phyloP scores from a whole-genome alignment of 2,797 vertebrate species.

The Acanthis flammea region DNA sequence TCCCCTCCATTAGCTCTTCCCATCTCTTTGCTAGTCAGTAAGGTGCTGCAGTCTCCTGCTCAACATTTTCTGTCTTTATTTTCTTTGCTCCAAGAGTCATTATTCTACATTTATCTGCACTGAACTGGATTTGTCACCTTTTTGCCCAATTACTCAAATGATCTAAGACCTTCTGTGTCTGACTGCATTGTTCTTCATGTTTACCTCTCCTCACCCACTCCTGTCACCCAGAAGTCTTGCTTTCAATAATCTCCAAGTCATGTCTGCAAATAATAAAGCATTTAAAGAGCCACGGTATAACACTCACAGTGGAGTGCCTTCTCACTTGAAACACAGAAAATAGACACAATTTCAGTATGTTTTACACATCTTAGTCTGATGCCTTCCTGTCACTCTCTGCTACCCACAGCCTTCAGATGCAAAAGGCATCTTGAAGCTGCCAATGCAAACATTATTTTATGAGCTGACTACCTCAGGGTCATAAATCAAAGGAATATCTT shows the following conservation, averaged over 20 bases:
- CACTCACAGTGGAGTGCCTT: constrained; percentile 18
- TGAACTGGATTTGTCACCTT: constrained; percentile 40
- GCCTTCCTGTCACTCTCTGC: constrained; percentile 9
- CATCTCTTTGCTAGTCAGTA: not conserved
- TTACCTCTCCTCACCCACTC: constrained; percentile 26
- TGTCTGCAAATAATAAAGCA: constrained; percentile 33
- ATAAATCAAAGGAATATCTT: constrained; percentile 38
- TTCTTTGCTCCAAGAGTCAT: constrained; percentile 3
- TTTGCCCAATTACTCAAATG: constrained; percentile 52
- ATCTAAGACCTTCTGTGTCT: constrained; percentile 53
- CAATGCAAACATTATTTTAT: constrained; percentile 18
- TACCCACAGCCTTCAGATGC: constrained; percentile 25
- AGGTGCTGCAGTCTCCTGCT: not conserved
- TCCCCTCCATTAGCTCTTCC: not conserved
- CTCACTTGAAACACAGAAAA: not conserved
- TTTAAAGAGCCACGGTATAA: not conserved
- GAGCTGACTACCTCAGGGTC: not conserved
- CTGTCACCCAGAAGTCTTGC: not conserved
- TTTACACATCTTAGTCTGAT: constrained; percentile 27
- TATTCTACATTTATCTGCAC: constrained; percentile 30
- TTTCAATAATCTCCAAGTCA: not conserved
- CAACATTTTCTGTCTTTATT: not conserved
- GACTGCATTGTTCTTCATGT: constrained; percentile 30
- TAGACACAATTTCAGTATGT: not conserved
- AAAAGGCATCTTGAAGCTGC: constrained; percentile 29